Evolutionary conservation across 2,888 invertebrate species (phyloP).

Genomic region (Agrilus cyanescens): DNA sequence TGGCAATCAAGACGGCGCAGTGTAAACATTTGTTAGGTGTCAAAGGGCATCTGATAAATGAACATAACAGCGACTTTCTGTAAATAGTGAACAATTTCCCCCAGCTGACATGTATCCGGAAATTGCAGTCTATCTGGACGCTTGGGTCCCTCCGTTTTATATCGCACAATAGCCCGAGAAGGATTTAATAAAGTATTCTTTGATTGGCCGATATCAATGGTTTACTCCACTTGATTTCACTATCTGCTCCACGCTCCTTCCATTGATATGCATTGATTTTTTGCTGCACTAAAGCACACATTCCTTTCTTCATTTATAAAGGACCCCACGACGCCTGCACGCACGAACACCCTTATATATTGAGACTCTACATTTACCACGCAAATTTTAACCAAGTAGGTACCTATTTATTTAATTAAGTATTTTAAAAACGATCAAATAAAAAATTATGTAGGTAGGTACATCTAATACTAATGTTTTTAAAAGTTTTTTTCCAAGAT

Average conservation of each 20-base stretch:
- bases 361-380: too few relatives aligned
- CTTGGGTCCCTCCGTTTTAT: slow-evolving; percentile 30
- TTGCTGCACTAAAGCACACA: slow-evolving; percentile 18
- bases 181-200: slow-evolving; percentile 36
- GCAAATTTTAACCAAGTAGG: too few relatives aligned
- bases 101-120: slow-evolving; percentile 37
- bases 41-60: slow-evolving; percentile 26
- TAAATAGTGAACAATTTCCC: slow-evolving; percentile 33
- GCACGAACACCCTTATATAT: too few relatives aligned
- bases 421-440: too few relatives aligned
- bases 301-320: background rate
- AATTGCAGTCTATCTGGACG: slow-evolving; percentile 37
- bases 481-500: too few relatives aligned
- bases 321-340: background rate
- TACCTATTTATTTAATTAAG: too few relatives aligned
- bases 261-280: slow-evolving; percentile 34
- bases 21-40: slow-evolving; percentile 13
- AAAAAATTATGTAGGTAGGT: too few relatives aligned
- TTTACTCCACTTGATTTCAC: slow-evolving; percentile 24
- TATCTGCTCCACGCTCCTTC: slow-evolving; percentile 14
- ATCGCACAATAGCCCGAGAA: slow-evolving; percentile 33
- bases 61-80: slow-evolving; percentile 33
- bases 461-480: too few relatives aligned
- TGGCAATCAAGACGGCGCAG: too few relatives aligned
- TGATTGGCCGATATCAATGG: slow-evolving; percentile 33